phyloP scores from a whole-genome alignment of 2,797 vertebrate species.

The Siniperca undulata region DNA sequence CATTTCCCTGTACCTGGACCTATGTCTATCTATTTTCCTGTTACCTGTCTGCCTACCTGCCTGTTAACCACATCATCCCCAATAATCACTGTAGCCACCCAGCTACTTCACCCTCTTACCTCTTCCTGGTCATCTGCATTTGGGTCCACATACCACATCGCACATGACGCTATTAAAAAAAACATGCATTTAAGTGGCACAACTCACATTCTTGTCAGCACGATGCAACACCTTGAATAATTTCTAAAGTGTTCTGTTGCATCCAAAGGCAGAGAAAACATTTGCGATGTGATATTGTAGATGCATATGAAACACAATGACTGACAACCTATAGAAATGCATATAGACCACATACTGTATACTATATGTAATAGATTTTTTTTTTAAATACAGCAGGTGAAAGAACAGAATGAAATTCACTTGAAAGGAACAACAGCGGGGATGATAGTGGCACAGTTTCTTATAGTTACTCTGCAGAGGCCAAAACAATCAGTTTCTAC shows the following conservation, averaged over 20 bases:
- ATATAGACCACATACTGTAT: neutral
- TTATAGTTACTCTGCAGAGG: constrained; percentile 26
- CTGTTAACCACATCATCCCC: no score
- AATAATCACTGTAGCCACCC: no score
- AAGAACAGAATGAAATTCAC: constrained; percentile 7
- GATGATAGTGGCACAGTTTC: neutral
- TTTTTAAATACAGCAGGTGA: constrained; percentile 13
- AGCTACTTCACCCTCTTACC: no score
- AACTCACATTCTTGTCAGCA: constrained; percentile 57
- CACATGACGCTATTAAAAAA: constrained; percentile 25
- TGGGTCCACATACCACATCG: no score
- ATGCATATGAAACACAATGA: constrained; percentile 22
- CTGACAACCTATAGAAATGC: constrained; percentile 1
- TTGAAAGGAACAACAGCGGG: constrained; percentile 17
- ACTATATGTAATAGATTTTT: neutral
- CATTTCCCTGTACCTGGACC: no score
- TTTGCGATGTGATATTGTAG: constrained; percentile 11
- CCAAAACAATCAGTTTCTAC: constrained; percentile 52
- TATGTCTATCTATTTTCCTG: no score
- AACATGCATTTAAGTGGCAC: constrained; percentile 58
- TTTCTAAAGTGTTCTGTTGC: constrained; percentile 36
- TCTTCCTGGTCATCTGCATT: no score
- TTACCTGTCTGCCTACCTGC: no score
- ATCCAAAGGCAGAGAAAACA: constrained; percentile 41
- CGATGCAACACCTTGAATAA: constrained; percentile 50